Base-by-base conservation (phyloP, 2,797 vertebrate genomes). In the Myioborus melanocephalus region DNA sequence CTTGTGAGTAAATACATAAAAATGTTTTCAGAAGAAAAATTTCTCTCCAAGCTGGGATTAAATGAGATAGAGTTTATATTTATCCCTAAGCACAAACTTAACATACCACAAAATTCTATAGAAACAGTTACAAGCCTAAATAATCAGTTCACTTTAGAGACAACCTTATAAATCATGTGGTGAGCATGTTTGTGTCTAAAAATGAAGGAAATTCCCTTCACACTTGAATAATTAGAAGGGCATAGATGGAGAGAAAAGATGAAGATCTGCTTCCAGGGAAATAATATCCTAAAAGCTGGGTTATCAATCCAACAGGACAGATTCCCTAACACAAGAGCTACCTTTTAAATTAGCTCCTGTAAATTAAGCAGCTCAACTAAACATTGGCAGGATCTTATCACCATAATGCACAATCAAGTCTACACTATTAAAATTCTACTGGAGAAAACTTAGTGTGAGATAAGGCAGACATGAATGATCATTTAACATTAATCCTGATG, bases 401-500 rank as follows among this genome's bases (percentile, higher is more conserved):
- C 37, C 3, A 8, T 94, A 96, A 95, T 93, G 56, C 84, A 95
- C 85, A 59, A 92, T 94, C 95, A 91, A 32, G n/a, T 65, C 72
- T 84, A 64, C 26, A 41, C 95, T 97, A 97, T 96, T 97, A 95
- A 97, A 97, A 97, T 97, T 92, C 81, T 82, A 89, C 83, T 83
- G 93, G 90, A 91, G 41, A 46, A 93, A 95, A 97, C 88, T 89
- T 87, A 46, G 39, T 18, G 5, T 56, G 65, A 92, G 93, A 95
- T 72, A 97, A 85, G 39, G 46, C 46, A 96, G 83, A n/a, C 73
- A 70, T 94, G 89, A 95, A 77, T 70, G 90, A 97, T 94, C 86
- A 94, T 92, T 97, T 94, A 89, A 75, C 88, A 97, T 97, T 94
- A 96, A 96, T 97, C 88, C 73, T 94, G 92, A 95, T 91, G 87